Evolutionary conservation across 2,888 invertebrate genomes (phyloP).

Genomic region (Saturnia japonica): DNA sequence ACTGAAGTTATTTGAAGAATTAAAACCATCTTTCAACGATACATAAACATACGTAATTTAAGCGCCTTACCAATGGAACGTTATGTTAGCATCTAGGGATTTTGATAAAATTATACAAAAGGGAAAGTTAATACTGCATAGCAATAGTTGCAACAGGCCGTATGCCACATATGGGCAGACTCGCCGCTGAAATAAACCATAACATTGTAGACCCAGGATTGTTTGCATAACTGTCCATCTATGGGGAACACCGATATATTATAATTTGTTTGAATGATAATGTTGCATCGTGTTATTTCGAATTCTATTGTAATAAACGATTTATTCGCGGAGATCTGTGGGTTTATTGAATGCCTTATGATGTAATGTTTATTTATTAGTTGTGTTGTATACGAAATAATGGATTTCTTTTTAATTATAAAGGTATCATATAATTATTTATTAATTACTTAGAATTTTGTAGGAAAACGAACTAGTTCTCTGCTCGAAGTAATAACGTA

Average conservation of each 20-base stretch:
- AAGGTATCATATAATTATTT: too few relatives aligned
- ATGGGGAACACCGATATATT: slow-evolving; percentile 2
- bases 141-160: neutral
- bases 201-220: neutral
- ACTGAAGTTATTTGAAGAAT: too few relatives aligned
- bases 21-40: too few relatives aligned
- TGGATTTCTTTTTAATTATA: too few relatives aligned
- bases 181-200: neutral
- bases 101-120: neutral
- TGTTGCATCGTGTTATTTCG: neutral
- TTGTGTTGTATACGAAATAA: neutral
- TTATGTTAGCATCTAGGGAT: neutral
- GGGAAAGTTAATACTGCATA: neutral
- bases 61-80: neutral
- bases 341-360: too few relatives aligned
- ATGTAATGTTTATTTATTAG: too few relatives aligned
- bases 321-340: too few relatives aligned
- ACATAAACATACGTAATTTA: too few relatives aligned
- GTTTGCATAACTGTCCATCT: slow-evolving; percentile 3
- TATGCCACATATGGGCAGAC: neutral
- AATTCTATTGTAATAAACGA: neutral
- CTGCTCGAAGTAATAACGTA: too few relatives aligned
- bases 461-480: too few relatives aligned
- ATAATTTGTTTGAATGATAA: neutral
- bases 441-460: too few relatives aligned